Evolutionary conservation across 92 coral and sea anemone species (phyloP).

Genomic region (Pocillopora meandrina): DNA sequence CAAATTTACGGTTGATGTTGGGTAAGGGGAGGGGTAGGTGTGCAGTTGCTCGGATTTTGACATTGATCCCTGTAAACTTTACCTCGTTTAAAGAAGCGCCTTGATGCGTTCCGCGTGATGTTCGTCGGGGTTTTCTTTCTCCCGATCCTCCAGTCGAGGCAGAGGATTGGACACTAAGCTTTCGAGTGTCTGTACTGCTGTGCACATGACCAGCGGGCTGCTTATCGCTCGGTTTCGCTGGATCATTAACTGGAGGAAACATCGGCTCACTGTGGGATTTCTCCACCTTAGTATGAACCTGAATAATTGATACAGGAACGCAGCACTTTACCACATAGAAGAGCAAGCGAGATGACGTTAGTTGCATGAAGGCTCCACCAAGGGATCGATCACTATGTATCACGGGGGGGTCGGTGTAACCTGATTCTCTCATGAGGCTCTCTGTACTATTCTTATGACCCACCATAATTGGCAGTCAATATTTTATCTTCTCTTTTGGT

Average conservation of each 20-base stretch:
- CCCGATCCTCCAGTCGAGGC: conserved; percentile 23
- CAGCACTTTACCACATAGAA: not conserved
- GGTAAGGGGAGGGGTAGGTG: too few relatives aligned
- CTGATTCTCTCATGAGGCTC: too few relatives aligned
- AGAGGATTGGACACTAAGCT: conserved; percentile 47
- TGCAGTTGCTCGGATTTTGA: too few relatives aligned
- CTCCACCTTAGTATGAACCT: conserved; percentile 27
- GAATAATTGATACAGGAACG: not conserved
- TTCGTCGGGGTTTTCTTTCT: conserved; percentile 29
- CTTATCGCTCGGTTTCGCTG: conserved; percentile 1
- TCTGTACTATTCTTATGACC: too few relatives aligned
- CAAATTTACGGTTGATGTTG: too few relatives aligned
- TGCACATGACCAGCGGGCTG: conserved; percentile 20
- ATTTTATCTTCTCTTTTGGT: too few relatives aligned
- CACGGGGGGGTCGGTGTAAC: too few relatives aligned
- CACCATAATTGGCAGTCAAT: too few relatives aligned
- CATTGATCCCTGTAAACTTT: not conserved
- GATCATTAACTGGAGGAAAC: conserved; percentile 14
- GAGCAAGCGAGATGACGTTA: not conserved
- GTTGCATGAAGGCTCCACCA: not conserved
- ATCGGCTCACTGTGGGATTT: conserved; percentile 43
- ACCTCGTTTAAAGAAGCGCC: conserved; percentile 59
- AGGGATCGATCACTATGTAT: too few relatives aligned
- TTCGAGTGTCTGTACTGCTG: conserved; percentile 17
- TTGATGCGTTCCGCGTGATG: conserved; percentile 34